Percentiles rank a stretch among this genome's conserved stretches.
phyloP scores from a whole-genome alignment of 2,113 vertebrate genomes.

The Pyrgilauda ruficollis region DNA sequence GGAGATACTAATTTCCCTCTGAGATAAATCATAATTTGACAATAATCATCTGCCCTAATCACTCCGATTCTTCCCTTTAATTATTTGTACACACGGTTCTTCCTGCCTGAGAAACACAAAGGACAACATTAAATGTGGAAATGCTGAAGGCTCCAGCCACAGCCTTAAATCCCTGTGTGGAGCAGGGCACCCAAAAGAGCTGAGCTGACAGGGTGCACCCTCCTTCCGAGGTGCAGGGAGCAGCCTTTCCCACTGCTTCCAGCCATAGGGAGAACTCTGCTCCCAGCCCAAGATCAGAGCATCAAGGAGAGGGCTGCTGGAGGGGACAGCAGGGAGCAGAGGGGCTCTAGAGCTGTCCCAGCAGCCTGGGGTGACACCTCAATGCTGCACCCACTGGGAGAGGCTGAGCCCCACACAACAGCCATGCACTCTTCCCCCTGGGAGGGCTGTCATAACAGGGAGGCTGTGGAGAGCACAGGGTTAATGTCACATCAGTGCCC shows the following conservation, averaged over 20 bases:
- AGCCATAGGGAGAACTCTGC: neutral
- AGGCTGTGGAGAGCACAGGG: neutral
- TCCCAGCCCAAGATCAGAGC: neutral
- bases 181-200: neutral
- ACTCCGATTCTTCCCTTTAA: conserved; percentile 76
- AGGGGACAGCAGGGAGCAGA: neutral
- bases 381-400: neutral
- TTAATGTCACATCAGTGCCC: neutral
- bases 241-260: neutral
- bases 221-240: neutral
- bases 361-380: neutral
- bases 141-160: neutral
- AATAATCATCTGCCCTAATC: conserved; percentile 84
- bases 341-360: neutral
- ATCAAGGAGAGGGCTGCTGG: neutral
- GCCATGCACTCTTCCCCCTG: neutral
- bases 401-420: neutral
- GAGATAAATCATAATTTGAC: conserved; percentile 85
- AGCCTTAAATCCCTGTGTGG: neutral
- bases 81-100: conserved; percentile 79
- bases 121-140: neutral
- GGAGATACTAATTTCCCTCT: conserved; percentile 75
- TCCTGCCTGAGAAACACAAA: conserved; percentile 55
- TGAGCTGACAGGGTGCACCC: neutral
- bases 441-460: neutral